Conservation (phyloP, 2,888 invertebrate genomes). For the Orchesella flavescens region DNA sequence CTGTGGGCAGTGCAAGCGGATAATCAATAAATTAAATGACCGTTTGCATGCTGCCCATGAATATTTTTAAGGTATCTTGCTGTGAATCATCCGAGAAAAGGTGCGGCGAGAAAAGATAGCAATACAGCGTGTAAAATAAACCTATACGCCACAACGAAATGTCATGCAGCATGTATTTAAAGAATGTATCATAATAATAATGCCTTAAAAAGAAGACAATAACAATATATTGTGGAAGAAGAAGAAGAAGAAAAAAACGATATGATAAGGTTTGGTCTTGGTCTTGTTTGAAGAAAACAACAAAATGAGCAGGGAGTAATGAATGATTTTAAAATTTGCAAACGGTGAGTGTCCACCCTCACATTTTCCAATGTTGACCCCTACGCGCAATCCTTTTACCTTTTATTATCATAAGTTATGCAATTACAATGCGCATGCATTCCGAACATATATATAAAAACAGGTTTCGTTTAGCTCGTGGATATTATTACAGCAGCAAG, state of each 20-base stretch:
- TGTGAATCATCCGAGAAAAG: slow-evolving; percentile 65
- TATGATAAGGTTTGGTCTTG: background rate
- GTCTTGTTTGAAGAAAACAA: slow-evolving; percentile 44
- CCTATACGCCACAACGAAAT: background rate
- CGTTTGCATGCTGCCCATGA: slow-evolving; percentile 55
- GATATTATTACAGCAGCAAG: slow-evolving; percentile 53
- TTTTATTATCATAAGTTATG: slow-evolving; percentile 58
- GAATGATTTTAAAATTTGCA: slow-evolving; percentile 57
- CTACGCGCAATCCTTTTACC: slow-evolving; percentile 58
- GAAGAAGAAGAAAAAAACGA: slow-evolving; percentile 3
- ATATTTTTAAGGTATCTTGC: slow-evolving; percentile 53
- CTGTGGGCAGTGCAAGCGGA: slow-evolving; percentile 53
- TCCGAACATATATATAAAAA: slow-evolving; percentile 31
- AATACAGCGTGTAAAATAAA: too few species aligned
- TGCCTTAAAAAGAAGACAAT: background rate
- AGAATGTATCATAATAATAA: slow-evolving; percentile 9
- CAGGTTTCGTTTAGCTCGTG: slow-evolving; percentile 63
- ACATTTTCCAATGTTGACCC: slow-evolving; percentile 63
- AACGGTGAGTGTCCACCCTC: slow-evolving; percentile 61
- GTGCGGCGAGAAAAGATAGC: slow-evolving; percentile 35
- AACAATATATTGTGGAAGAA: slow-evolving; percentile 1
- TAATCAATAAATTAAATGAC: slow-evolving; percentile 65
- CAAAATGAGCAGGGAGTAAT: slow-evolving; percentile 36
- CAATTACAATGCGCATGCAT: slow-evolving; percentile 57
- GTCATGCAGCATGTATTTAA: slow-evolving; percentile 6